Evolutionary conservation across 2,797 vertebrate genomes (phyloP).

Genomic region (Gobionotothen gibberifrons): DNA sequence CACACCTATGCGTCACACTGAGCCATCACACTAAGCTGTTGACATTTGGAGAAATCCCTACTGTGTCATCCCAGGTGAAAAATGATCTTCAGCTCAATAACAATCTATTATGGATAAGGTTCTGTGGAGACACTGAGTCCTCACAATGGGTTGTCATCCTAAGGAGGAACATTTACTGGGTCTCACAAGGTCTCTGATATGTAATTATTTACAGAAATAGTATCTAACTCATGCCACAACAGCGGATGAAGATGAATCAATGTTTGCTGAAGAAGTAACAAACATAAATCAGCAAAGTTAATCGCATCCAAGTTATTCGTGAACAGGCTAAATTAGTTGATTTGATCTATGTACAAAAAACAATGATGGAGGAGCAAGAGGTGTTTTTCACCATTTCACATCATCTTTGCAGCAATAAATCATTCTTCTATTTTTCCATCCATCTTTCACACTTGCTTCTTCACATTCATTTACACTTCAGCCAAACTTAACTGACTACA

Average conservation of each 20-base stretch:
- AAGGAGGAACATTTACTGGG: constrained; percentile 8
- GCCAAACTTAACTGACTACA: neutral
- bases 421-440: neutral
- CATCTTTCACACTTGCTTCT: neutral
- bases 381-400: neutral
- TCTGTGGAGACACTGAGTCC: constrained; percentile 29
- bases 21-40: constrained; percentile 71
- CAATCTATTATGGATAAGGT: constrained; percentile 73
- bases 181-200: constrained; percentile 10
- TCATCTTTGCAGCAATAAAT: constrained; percentile 3
- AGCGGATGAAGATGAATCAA: constrained; percentile 12
- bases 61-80: constrained; percentile 71
- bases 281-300: neutral
- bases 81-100: constrained; percentile 71
- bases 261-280: constrained; percentile 2
- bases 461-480: neutral
- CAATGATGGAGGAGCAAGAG: neutral
- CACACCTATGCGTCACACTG: constrained; percentile 34
- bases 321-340: neutral
- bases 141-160: constrained; percentile 44
- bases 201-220: constrained; percentile 14
- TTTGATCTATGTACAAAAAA: constrained; percentile 1
- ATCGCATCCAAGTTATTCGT: neutral
- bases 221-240: neutral
- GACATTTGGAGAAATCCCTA: constrained; percentile 77